Evolutionary conservation across 2,888 invertebrate genomes (phyloP).

Genomic region (Aphidius colemani): DNA sequence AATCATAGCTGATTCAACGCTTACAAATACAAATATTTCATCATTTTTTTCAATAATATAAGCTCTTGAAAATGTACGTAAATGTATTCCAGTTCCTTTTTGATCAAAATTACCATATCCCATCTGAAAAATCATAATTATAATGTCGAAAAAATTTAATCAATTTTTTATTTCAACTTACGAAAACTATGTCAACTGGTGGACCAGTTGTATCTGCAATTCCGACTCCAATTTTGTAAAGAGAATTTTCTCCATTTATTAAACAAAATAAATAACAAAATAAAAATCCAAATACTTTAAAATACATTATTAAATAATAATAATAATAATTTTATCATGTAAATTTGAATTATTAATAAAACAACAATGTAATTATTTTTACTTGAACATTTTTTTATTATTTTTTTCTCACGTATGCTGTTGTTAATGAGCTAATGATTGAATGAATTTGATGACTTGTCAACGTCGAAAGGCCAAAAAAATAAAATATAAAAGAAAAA

Average conservation of each 20-base stretch:
- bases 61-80: constrained; percentile 84
- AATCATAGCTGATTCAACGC: constrained; percentile 88
- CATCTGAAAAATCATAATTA: constrained; percentile 65
- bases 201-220: constrained; percentile 93
- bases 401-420: no score
- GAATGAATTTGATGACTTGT: no score
- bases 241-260: constrained; percentile 41
- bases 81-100: constrained; percentile 81
- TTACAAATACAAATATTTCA: constrained; percentile 79
- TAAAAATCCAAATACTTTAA: no score
- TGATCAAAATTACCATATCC: constrained; percentile 89
- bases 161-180: constrained; percentile 63
- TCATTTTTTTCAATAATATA: constrained; percentile 78
- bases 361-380: no score
- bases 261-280: no score
- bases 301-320: no score
- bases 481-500: no score
- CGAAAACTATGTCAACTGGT: constrained; percentile 85
- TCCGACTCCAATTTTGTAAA: constrained; percentile 81
- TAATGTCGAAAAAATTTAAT: constrained; percentile 59
- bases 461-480: no score
- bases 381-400: no score
- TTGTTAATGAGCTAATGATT: no score
- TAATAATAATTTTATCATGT: no score
- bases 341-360: no score